Evolutionary conservation across 2,888 invertebrate genomes (phyloP), one percentile per base, ranked within the genome.

Genomic region (Polyommatus iphigenia): DNA sequence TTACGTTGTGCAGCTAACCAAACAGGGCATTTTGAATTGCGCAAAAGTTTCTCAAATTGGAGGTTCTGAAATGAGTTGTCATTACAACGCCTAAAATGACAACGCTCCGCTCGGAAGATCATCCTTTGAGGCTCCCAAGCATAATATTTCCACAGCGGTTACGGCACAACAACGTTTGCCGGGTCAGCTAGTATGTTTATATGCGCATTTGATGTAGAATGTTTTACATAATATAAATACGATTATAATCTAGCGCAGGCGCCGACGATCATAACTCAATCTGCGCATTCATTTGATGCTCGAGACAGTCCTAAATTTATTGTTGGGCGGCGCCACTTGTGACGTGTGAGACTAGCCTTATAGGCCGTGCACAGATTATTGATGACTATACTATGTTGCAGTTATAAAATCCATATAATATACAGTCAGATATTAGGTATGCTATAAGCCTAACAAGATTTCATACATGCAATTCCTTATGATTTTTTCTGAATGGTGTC

Each of bases 281-380:
- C 88, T 84, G 88, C 87, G 88, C 91, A 91, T 92, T 93, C 90
- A 91, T 90, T 90, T 90, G 88, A 91, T 90, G 87, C 88, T 85
- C 86, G 89, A 90, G 90, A 90, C 92, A 90, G 89, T 89, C 91
- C 91, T 90, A 91, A 92, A 92, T 93, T 92, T 93, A 93, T 93
- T 90, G 89, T 89, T 89, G 86, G 89, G 88, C 87, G 93, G 93
- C 93, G 93, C 93, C 93, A 88, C 87, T 85, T 87, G 87, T 90
- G 91, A 89, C 88, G 88, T 87, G 86, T 87, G 84, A 87, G 86
- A 87, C 90, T 90, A 62, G 73, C 41, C 78, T 59, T 59, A 29
- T 29, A 78, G 73, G 73, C 59, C 59, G 46, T 29, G 62, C 73
- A 41, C 78, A 78, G 29, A 78, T 32, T 73, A 75, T 18, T 75